These are phyloP conservation scores for Ectropis grisescens DNA, from an alignment of 1,140 invertebrate species.

Conservation along the genomic window DNA sequence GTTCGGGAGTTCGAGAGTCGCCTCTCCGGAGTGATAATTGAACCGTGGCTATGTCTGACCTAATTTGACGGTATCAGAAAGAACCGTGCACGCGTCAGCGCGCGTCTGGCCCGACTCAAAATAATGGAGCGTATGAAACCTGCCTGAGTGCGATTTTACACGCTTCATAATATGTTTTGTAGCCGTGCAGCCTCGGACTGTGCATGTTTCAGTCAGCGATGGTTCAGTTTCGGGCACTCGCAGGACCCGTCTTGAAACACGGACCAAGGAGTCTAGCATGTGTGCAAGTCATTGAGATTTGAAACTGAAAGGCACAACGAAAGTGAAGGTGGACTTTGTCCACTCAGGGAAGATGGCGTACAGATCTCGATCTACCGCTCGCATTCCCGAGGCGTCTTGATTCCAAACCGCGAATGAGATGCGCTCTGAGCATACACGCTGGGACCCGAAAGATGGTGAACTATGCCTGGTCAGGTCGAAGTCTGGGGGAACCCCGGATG, in stretches of 20 bases:
- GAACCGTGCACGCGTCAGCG: neutral
- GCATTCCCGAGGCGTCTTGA: constrained; percentile 68
- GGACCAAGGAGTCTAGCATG: constrained; percentile 92
- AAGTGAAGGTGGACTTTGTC: constrained; percentile 69
- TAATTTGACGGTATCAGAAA: neutral
- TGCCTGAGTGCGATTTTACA: neutral
- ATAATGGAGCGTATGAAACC: neutral
- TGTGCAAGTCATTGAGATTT: constrained; percentile 80
- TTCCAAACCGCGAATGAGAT: constrained; percentile 62
- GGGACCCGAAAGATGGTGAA: constrained; percentile 93
- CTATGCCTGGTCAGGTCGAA: constrained; percentile 90
- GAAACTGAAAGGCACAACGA: constrained; percentile 79
- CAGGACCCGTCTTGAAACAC: constrained; percentile 94
- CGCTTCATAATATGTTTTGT: too few species aligned
- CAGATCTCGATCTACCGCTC: constrained; percentile 45
- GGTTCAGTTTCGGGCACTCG: constrained; percentile 73
- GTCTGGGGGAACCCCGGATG: constrained; percentile 90
- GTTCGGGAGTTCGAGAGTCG: constrained; percentile 19
- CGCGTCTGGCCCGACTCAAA: constrained; percentile 1
- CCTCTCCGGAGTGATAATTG: neutral
- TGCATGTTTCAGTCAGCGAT: constrained; percentile 62
- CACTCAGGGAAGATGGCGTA: constrained; percentile 61
- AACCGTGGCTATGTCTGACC: neutral
- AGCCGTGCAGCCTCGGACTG: constrained; percentile 5
- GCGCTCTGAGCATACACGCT: constrained; percentile 81